Evolutionary conservation across 2,797 vertebrate genomes (phyloP), one percentile per base, ranked within the genome.

Genomic region (Ctenopoma kingsleyae): DNA sequence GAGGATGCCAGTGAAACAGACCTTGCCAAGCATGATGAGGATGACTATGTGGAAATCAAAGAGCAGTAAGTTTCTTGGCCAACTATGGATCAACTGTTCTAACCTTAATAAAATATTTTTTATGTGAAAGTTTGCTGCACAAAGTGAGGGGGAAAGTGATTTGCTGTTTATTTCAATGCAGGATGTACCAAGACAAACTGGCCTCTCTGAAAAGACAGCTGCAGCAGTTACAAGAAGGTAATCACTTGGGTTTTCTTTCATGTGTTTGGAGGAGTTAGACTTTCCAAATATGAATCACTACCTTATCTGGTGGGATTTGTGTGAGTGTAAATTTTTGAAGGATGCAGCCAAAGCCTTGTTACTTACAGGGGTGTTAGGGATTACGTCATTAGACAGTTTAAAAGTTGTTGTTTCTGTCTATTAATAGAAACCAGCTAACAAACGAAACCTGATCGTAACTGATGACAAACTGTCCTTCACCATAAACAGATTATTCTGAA

Each of bases 1-100:
- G 98, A 99, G 89, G 98, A 99, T 93, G 98, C 98, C 77, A 99
- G 98, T 67, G 98, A 99, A 87, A 99, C 98, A 0, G 98, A 99
- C 81, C 89, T 98, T 75, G 97, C 97, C 55, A 99, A 99, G 82
- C 98, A 99, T 0, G 97, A 99, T 20, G 98, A 98, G 52, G 96
- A 98, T 66, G 97, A 99, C 86, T 99, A 97, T 56, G 97, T 99
- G 50, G 98, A 99, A 92, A 98, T 98, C 92, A 99, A 99, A 91
- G 98, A 99, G 73, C 97, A 99, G 98, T 99, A 84, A 96, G 97
- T 96, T 43, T n/a, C 6, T 67, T 56, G 11, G 16, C 15, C 3
- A 50, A 11, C n/a, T 5, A 1, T 2, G 11, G 13, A 59, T 75
- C 30, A 50, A 27, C 36, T 47, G 17, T 50, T 66, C 15, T 23